phyloP scores from a whole-genome alignment of 1,140 invertebrate genomes.

The Achatina immaculata region DNA sequence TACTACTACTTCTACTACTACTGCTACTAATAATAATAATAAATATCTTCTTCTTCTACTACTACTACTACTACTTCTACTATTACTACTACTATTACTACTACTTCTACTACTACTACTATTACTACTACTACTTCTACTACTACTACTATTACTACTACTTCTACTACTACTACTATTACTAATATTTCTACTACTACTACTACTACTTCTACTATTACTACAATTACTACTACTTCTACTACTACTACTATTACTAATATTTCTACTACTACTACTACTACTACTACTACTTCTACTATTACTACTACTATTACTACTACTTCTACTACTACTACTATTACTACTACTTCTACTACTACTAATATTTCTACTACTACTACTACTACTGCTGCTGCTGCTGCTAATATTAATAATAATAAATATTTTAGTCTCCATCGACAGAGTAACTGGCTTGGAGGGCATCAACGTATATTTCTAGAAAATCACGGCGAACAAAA shows the following conservation, averaged over 20 bases:
- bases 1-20: background rate
- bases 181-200: constrained; percentile 17
- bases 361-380: too few relatives aligned
- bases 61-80: constrained; percentile 9
- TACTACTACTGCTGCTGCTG: too few relatives aligned
- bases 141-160: constrained; percentile 24
- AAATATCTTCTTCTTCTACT: background rate
- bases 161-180: constrained; percentile 24
- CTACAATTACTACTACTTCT: too few relatives aligned
- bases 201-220: background rate
- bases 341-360: too few relatives aligned
- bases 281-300: too few relatives aligned
- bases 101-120: constrained; percentile 23
- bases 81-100: background rate
- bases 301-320: too few relatives aligned
- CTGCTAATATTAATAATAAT: too few relatives aligned
- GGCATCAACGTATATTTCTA: background rate
- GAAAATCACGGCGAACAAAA: background rate
- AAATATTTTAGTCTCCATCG: too few relatives aligned
- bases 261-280: too few relatives aligned
- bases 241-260: background rate
- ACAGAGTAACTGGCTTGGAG: too few relatives aligned
- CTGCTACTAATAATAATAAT: too few relatives aligned
- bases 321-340: too few relatives aligned
- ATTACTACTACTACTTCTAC: constrained; percentile 24